Percentiles rank a stretch among this genome's conserved stretches.
Conservation (phyloP, 2,888 invertebrate species). For the Dynastes hyllus region DNA sequence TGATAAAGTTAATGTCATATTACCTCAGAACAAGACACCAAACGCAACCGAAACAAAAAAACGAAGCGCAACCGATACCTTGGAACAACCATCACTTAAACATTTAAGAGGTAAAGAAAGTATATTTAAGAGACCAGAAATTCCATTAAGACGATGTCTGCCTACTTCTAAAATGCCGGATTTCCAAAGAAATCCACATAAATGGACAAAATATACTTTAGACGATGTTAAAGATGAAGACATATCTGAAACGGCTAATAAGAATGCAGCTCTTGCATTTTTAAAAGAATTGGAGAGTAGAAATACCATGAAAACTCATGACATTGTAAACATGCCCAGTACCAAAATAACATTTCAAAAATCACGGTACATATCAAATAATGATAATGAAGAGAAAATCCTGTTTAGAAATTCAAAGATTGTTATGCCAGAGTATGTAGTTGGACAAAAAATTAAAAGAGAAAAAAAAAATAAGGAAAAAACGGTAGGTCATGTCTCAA, state of each 20-base stretch:
- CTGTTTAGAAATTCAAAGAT: slow-evolving; percentile 80
- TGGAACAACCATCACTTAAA: slow-evolving; percentile 69
- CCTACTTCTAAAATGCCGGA: slow-evolving; percentile 72
- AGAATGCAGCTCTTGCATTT: slow-evolving; percentile 85
- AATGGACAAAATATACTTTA: slow-evolving; percentile 87
- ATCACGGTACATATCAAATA: slow-evolving; percentile 53
- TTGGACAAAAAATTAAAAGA: slow-evolving; percentile 77
- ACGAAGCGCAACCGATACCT: slow-evolving; percentile 55
- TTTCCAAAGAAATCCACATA: slow-evolving; percentile 83
- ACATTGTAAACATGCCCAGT: slow-evolving; percentile 60
- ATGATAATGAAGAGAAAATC: slow-evolving; percentile 67
- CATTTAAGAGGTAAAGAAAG: slow-evolving; percentile 83
- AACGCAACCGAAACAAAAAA: slow-evolving; percentile 49
- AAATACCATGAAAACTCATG: slow-evolving; percentile 43
- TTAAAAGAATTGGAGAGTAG: slow-evolving; percentile 78
- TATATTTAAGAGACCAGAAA: slow-evolving; percentile 84
- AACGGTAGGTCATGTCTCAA: slow-evolving; percentile 55
- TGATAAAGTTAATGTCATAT: slow-evolving; percentile 71
- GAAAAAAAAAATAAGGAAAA: slow-evolving; percentile 67
- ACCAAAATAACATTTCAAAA: slow-evolving; percentile 66
- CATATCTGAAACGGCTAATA: slow-evolving; percentile 86
- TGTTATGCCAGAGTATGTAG: slow-evolving; percentile 88
- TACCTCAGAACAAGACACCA: not conserved
- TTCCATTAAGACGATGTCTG: slow-evolving; percentile 76
- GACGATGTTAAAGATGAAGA: slow-evolving; percentile 84